Conservation (phyloP, 2,888 invertebrate genomes). For the Drosophila nr. medialis region DNA sequence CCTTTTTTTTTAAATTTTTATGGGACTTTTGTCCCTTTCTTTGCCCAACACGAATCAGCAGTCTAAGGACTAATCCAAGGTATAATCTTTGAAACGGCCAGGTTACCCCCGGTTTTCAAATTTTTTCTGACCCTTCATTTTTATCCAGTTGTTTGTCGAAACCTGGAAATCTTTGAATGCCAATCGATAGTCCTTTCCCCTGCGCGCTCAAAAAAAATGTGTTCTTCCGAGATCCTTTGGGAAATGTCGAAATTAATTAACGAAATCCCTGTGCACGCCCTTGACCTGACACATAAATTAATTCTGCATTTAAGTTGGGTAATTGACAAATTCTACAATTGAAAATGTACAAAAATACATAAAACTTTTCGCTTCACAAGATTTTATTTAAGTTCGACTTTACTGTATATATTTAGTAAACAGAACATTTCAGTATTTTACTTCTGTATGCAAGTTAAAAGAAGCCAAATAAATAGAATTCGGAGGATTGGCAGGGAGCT, state of each 20-base stretch:
- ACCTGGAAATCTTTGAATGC: not conserved
- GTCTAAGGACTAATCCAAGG: not conserved
- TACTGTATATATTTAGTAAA: not conserved
- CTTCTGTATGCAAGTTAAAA: slow-evolving; percentile 3
- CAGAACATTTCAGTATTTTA: not conserved
- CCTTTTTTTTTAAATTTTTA: not conserved
- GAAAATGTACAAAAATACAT: not conserved
- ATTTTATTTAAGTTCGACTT: not conserved
- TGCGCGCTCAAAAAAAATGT: not conserved
- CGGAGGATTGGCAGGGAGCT: not conserved
- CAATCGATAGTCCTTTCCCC: not conserved
- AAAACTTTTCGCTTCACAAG: not conserved
- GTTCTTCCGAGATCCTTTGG: not conserved
- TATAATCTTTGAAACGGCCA: not conserved
- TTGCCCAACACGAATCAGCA: not conserved
- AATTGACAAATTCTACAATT: not conserved
- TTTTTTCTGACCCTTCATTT: not conserved
- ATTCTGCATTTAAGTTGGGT: not conserved
- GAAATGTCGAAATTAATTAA: not conserved
- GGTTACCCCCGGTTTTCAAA: not conserved
- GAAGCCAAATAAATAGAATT: slow-evolving; percentile 1
- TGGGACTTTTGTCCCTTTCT: not conserved
- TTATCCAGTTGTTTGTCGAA: not conserved
- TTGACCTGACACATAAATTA: not conserved
- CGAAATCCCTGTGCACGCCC: not conserved